phyloP scores from a whole-genome alignment of 1,140 invertebrate genomes.

The Cydia amplana region DNA sequence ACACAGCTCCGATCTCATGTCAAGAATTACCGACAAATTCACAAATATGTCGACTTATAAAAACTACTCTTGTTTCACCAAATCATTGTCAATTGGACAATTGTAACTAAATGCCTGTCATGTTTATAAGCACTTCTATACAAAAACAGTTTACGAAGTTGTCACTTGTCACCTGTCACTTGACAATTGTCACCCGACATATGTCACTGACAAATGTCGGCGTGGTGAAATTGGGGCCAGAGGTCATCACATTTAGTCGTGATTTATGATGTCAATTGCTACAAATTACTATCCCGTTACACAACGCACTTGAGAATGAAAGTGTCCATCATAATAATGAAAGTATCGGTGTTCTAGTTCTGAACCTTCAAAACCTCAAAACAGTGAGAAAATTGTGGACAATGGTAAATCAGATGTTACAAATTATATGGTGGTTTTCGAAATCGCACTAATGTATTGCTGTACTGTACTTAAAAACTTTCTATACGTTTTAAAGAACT shows the following conservation, averaged over 20 bases:
- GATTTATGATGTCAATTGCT: conserved; percentile 17
- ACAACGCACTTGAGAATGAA: conserved; percentile 4
- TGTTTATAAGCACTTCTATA: too few species aligned
- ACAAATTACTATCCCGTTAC: conserved; percentile 3
- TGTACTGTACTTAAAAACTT: conserved; percentile 4
- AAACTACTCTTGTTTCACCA: too few species aligned
- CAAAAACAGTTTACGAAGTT: too few species aligned
- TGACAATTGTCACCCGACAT: too few species aligned
- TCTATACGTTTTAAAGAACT: not conserved
- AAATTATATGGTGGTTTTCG: conserved; percentile 5
- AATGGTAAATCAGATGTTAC: conserved; percentile 24
- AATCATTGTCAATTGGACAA: too few species aligned
- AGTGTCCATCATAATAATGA: conserved; percentile 14
- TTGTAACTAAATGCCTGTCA: too few species aligned
- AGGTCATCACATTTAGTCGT: not conserved
- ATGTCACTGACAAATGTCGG: too few species aligned
- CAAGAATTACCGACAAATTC: too few species aligned
- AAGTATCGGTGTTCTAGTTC: not conserved
- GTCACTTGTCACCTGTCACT: too few species aligned
- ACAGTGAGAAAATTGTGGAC: conserved; percentile 14
- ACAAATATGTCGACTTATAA: too few species aligned
- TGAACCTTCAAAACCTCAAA: conserved; percentile 18
- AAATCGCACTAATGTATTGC: not conserved
- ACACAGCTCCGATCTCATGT: too few species aligned
- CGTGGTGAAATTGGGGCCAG: too few species aligned